Evolutionary conservation across 2,797 vertebrate species (phyloP).

Genomic region (Enteromius paludinosus): DNA sequence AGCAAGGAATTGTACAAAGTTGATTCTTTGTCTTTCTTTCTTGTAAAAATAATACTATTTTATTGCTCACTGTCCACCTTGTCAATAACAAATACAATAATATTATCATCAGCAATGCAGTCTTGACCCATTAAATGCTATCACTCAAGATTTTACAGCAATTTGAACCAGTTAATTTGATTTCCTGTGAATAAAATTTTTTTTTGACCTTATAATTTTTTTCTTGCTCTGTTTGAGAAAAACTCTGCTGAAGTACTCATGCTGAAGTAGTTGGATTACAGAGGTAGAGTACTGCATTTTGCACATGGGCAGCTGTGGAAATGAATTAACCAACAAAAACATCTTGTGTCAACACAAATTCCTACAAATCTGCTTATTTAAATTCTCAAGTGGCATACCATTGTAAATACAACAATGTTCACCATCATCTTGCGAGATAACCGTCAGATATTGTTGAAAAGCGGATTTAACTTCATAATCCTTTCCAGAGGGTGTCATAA

Average conservation of each 20-base stretch:
- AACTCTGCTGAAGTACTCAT: background rate
- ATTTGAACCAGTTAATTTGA: no score
- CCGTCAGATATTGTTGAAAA: background rate
- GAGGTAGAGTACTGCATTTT: slow-evolving; percentile 19
- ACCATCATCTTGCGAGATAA: background rate
- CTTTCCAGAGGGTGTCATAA: slow-evolving; percentile 2
- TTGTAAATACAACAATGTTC: background rate
- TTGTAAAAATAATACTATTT: background rate
- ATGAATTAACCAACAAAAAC: slow-evolving; percentile 4
- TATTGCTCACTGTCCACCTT: background rate
- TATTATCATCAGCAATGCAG: background rate
- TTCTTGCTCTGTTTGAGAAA: background rate
- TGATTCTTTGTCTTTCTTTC: background rate
- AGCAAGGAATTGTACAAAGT: slow-evolving; percentile 2
- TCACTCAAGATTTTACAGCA: background rate
- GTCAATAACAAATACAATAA: background rate
- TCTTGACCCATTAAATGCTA: background rate
- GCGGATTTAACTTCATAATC: background rate
- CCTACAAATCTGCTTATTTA: background rate
- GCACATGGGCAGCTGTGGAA: background rate
- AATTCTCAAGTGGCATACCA: background rate
- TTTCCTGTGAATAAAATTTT: background rate
- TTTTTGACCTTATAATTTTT: background rate
- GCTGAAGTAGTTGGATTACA: background rate
- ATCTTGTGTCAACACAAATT: background rate